A percentile compares a stretch with the other conserved stretches of the same genome.
phyloP scores from a whole-genome alignment of 2,113 vertebrate species.

The Gopherus flavomarginatus region DNA sequence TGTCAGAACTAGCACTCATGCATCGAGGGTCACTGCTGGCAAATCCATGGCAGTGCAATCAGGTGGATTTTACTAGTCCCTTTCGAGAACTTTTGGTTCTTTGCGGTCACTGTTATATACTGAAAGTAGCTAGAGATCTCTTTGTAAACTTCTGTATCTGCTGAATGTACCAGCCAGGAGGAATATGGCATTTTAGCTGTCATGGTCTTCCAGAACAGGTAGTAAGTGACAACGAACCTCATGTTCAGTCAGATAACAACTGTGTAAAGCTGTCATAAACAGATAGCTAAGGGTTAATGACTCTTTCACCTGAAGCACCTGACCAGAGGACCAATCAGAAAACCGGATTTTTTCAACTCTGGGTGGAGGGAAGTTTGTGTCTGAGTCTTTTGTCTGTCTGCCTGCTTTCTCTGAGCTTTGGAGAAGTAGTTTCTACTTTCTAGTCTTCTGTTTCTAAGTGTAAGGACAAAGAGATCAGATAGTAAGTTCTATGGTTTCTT shows the following conservation, averaged over 20 bases:
- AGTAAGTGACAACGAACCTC: background rate
- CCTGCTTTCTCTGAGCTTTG: too few species aligned
- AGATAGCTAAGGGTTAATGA: too few species aligned
- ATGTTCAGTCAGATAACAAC: background rate
- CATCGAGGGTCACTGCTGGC: background rate
- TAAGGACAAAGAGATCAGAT: too few species aligned
- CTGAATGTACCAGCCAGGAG: background rate
- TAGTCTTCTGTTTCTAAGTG: too few species aligned
- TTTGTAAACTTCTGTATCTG: background rate
- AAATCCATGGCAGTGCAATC: background rate
- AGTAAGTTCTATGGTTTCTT: too few species aligned
- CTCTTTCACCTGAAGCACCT: too few species aligned
- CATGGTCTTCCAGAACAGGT: background rate
- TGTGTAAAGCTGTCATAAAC: too few species aligned
- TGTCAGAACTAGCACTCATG: background rate
- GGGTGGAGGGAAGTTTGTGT: too few species aligned
- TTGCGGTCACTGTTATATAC: background rate
- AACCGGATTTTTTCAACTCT: too few species aligned
- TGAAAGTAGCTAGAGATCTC: background rate
- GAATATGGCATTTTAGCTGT: background rate
- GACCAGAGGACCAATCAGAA: too few species aligned
- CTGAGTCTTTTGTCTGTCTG: too few species aligned
- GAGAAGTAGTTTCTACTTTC: too few species aligned
- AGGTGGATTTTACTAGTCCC: background rate
- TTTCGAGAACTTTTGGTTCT: background rate